Evolutionary conservation across 2,797 vertebrate species (phyloP), one percentile per base, ranked within the genome.

Genomic region (Netta rufina): DNA sequence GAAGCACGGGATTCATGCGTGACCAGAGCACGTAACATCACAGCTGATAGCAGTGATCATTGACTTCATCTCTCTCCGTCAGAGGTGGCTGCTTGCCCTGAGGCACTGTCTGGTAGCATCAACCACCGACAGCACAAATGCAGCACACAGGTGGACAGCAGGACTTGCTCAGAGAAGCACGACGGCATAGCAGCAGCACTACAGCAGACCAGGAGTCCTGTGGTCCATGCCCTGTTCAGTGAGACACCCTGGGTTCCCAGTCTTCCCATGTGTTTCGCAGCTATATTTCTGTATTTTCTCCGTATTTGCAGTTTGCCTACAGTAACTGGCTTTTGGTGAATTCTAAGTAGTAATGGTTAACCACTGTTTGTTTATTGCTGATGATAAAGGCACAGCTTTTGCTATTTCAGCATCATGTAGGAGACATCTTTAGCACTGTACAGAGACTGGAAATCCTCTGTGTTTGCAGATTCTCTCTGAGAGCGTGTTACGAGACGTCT

Each of bases 401-500:
- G 14, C 22, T 85, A 0, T 43, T 84, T 51, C 20, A 43, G 24
- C 43, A 36, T 58, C 32, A 9, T 9, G 17, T 58, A 41, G 27
- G 24, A 91, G 41, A 69, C 36, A 87, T 33, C 18, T 58, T 82
- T 70, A 90, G 39, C 17, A 45, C 36, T 25, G 36, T 43, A 5
- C 20, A 39, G 43, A 79, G 25, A 36, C 38, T 22, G 17, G 84
- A 93, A 79, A 53, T 57, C 64, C 21, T 60, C 39, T 60, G 24
- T 66, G 62, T 56, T 76, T 94, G 71, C 60, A 70, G 13, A 25
- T 80, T 71, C 54, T 30, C 32, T 4, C 0, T 58, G 43, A 84
- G 19, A 69, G 5, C 0, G 0, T 57, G 17, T 60, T 84, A n/a
- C 0, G 3, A 72, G 75, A 69, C 4, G 4, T 18, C 53, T 21